These are phyloP conservation scores for Onthophagus taurus DNA, from an alignment of 1,140 invertebrate genomes.

Conservation along the genomic window DNA sequence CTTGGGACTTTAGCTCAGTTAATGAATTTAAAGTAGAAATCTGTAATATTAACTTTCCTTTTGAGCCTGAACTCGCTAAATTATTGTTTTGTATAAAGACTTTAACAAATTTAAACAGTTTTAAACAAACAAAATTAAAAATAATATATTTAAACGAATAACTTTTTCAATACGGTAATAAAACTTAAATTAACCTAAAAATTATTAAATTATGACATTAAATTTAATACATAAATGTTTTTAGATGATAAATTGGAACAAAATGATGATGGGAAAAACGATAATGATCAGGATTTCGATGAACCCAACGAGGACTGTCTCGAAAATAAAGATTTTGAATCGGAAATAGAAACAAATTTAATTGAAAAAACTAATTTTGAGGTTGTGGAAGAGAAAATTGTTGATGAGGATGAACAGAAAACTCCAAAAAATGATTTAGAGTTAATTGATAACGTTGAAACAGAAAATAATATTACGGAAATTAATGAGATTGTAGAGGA, in stretches of 20 bases:
- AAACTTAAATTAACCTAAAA: not conserved
- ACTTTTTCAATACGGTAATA: not conserved
- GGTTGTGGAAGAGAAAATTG: not conserved
- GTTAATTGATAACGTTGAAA: not conserved
- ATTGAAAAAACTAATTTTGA: not conserved
- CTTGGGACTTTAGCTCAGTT: too few relatives aligned
- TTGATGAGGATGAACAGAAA: not conserved
- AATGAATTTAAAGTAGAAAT: too few relatives aligned
- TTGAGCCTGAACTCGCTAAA: too few relatives aligned
- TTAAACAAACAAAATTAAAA: too few relatives aligned
- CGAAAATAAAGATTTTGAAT: constrained; percentile 5
- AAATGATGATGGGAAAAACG: not conserved
- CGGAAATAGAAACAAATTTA: not conserved
- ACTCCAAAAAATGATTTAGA: not conserved
- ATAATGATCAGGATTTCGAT: not conserved
- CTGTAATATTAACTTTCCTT: too few relatives aligned
- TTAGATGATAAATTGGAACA: constrained; percentile 1
- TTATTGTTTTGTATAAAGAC: too few relatives aligned
- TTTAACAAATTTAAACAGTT: too few relatives aligned
- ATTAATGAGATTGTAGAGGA: not conserved
- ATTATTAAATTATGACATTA: not conserved
- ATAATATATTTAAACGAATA: too few relatives aligned
- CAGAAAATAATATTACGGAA: not conserved
- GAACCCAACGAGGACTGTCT: not conserved
- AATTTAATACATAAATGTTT: not conserved